phyloP scores from a whole-genome alignment of 2,888 invertebrate genomes.

The Oscheius sp. region DNA sequence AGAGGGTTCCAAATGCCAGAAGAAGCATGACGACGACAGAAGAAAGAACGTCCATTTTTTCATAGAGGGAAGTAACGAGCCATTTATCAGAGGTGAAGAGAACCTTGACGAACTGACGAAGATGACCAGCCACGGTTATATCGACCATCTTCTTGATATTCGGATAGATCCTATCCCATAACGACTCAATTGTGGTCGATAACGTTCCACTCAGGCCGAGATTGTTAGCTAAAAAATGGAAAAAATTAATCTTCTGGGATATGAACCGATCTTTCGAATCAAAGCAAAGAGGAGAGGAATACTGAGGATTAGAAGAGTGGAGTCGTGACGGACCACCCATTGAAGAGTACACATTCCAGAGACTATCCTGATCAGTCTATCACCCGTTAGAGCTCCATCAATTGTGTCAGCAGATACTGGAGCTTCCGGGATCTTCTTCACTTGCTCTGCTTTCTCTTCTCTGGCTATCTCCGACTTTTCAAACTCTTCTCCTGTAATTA shows the following conservation, averaged over 20 bases:
- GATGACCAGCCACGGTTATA: conserved; percentile 65
- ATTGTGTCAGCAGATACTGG: conserved; percentile 19
- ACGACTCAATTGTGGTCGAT: conserved; percentile 29
- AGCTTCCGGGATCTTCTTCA: neutral
- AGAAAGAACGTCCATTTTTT: conserved; percentile 65
- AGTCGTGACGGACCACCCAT: conserved; percentile 64
- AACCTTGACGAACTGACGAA: conserved; percentile 65
- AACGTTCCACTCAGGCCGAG: conserved; percentile 52
- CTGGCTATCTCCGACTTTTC: too few relatives aligned
- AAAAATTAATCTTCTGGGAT: neutral
- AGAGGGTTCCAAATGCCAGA: conserved; percentile 58
- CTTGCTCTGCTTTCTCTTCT: neutral
- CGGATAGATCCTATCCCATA: conserved; percentile 45
- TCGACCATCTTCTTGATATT: conserved; percentile 56
- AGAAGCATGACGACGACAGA: conserved; percentile 67
- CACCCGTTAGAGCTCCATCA: conserved; percentile 50
- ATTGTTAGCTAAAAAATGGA: conserved; percentile 45
- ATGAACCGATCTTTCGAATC: conserved; percentile 41
- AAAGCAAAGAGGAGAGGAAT: conserved; percentile 59
- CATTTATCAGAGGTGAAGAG: conserved; percentile 56
- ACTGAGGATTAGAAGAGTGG: conserved; percentile 56
- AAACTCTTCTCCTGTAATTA: neutral
- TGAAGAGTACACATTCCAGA: conserved; percentile 58
- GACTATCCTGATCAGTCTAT: conserved; percentile 43
- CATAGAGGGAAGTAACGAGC: conserved; percentile 45